Percentiles rank a stretch among this genome's conserved stretches.
phyloP scores from a whole-genome alignment of 2,113 vertebrate species.

The Antechinus flavipes region DNA sequence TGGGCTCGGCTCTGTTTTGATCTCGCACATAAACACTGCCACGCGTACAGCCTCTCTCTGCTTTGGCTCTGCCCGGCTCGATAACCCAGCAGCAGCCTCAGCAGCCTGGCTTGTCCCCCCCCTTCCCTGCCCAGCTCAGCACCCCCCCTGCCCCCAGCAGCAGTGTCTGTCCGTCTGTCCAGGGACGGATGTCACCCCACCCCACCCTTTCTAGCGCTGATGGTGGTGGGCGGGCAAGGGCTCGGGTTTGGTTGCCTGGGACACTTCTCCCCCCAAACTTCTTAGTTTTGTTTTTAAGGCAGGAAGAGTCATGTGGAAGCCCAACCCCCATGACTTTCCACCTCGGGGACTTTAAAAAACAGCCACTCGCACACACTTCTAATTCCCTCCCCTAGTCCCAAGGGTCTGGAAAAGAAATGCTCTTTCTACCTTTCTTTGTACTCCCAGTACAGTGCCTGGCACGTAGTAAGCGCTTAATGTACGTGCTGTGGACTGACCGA shows the following conservation, averaged over 20 bases:
- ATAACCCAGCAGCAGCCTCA: background rate
- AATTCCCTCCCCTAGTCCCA: background rate
- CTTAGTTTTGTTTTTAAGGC: conserved; percentile 1
- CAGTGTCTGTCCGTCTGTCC: conserved; percentile 47
- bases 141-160: conserved; percentile 65
- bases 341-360: background rate
- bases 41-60: conserved; percentile 91
- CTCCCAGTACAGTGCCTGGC: background rate
- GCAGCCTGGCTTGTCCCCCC: conserved; percentile 24
- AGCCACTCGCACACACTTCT: background rate
- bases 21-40: conserved; percentile 93
- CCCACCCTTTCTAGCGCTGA: conserved; percentile 34
- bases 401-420: background rate
- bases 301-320: conserved; percentile 1
- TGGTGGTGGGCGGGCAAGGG: background rate
- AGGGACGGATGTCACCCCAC: background rate
- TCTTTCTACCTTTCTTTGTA: background rate
- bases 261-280: background rate
- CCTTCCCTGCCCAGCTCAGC: conserved; percentile 59
- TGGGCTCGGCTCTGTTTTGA: conserved; percentile 91
- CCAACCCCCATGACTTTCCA: background rate
- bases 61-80: background rate
- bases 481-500: background rate
- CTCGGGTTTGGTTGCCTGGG: background rate
- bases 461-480: background rate